phyloP scores from a whole-genome alignment of 2,888 invertebrate genomes.

The Andrena flavipes region DNA sequence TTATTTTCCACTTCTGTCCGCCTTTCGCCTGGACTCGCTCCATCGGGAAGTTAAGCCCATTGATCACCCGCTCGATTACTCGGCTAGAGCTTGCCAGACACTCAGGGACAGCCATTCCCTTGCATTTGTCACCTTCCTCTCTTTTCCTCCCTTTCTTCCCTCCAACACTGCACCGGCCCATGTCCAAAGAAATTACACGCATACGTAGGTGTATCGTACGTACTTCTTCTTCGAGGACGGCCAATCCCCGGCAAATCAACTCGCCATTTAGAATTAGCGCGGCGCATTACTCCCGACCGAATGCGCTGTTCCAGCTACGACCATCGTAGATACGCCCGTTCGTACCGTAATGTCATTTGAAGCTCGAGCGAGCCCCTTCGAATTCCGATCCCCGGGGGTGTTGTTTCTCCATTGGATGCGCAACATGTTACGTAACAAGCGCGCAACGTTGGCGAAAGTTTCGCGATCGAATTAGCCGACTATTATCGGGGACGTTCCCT shows the following conservation, averaged over 20 bases:
- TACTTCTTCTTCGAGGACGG: slow-evolving; percentile 8
- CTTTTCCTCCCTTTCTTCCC: neutral
- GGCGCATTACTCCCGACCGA: neutral
- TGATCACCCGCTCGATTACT: slow-evolving; percentile 70
- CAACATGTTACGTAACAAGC: slow-evolving; percentile 24
- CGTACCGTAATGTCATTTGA: neutral
- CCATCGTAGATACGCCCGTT: neutral
- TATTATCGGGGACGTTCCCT: slow-evolving; percentile 5
- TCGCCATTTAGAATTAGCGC: neutral
- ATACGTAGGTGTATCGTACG: too few species aligned
- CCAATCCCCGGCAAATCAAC: neutral
- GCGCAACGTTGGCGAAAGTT: slow-evolving; percentile 7
- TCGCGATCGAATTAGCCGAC: slow-evolving; percentile 21
- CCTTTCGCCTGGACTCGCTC: slow-evolving; percentile 41
- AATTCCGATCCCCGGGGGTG: slow-evolving; percentile 12
- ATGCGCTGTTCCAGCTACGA: neutral
- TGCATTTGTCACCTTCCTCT: slow-evolving; percentile 60
- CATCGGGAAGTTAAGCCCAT: slow-evolving; percentile 63
- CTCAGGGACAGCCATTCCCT: slow-evolving; percentile 62
- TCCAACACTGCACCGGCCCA: neutral
- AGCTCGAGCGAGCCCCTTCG: neutral
- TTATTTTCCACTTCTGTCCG: slow-evolving; percentile 32
- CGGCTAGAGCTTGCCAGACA: slow-evolving; percentile 54
- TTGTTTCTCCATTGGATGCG: slow-evolving; percentile 3
- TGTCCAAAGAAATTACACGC: neutral